phyloP scores from a whole-genome alignment of 2,797 vertebrate species.

The Sebastes glaucus region DNA sequence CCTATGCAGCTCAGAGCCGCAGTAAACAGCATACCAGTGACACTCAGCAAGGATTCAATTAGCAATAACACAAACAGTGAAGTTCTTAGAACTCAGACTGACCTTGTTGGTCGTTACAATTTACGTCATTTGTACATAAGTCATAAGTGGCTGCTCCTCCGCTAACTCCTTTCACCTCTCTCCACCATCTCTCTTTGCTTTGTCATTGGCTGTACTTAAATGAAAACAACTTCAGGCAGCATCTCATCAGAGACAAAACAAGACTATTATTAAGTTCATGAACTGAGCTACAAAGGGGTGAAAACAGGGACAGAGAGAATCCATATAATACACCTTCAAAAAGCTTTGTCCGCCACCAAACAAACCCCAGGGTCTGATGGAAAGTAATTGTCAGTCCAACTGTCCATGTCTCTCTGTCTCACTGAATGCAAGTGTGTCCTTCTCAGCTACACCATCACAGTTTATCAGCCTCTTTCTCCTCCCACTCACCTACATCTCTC shows the following conservation, averaged over 20 bases:
- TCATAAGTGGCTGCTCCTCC: not conserved
- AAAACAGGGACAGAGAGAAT: not conserved
- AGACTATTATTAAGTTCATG: not conserved
- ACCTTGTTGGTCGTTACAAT: not conserved
- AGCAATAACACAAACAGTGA: not conserved
- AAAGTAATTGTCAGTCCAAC: not conserved
- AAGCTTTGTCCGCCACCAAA: not conserved
- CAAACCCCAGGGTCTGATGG: not conserved
- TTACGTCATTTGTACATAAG: not conserved
- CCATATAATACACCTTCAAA: not conserved
- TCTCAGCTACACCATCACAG: not conserved
- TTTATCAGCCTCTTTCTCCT: not conserved
- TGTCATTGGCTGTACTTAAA: not conserved
- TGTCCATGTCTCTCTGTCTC: not conserved
- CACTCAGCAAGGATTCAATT: not conserved
- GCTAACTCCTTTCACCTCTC: not conserved
- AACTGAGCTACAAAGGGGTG: not conserved
- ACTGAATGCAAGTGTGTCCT: not conserved
- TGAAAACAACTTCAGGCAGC: not conserved
- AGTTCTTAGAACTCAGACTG: not conserved
- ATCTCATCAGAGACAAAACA: not conserved
- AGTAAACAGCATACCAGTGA: not conserved
- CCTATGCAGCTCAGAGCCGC: not conserved
- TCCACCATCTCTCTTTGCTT: not conserved
- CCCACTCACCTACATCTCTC: not conserved